phyloP scores from a whole-genome alignment of 2,113 vertebrate species.

The Cynocephalus volans region DNA sequence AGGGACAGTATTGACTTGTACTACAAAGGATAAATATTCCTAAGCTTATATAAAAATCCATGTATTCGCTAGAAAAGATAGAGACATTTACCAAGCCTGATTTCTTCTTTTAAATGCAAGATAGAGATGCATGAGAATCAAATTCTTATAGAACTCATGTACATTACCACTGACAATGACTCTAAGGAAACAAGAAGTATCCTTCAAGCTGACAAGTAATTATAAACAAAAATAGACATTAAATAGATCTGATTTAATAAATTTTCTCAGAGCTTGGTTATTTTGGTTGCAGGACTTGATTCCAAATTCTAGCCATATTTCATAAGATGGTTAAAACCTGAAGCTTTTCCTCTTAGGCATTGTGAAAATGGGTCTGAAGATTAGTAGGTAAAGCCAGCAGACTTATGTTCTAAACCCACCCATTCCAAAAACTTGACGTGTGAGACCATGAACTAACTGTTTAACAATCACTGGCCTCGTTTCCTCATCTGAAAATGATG shows the following conservation, averaged over 20 bases:
- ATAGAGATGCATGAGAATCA: background rate
- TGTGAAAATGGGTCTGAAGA: background rate
- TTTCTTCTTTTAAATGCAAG: background rate
- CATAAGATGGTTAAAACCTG: background rate
- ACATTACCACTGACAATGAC: background rate
- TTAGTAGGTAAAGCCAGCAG: background rate
- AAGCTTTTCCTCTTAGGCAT: background rate
- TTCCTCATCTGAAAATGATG: conserved; percentile 27
- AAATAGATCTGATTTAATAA: conserved; percentile 27
- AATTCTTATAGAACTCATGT: background rate
- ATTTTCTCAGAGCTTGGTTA: background rate
- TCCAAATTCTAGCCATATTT: background rate
- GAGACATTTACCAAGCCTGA: background rate
- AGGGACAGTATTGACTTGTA: background rate
- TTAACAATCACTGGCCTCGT: conserved; percentile 13
- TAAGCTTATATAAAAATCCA: conserved; percentile 12
- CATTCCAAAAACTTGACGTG: background rate
- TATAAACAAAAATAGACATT: background rate
- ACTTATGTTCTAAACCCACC: background rate
- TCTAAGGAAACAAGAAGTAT: background rate
- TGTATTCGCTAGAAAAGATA: background rate
- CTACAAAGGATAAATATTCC: conserved; percentile 3
- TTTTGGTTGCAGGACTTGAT: background rate
- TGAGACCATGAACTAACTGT: background rate
- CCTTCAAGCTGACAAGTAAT: background rate